phyloP scores from a whole-genome alignment of 2,888 invertebrate genomes.

The Cephus runcator region DNA sequence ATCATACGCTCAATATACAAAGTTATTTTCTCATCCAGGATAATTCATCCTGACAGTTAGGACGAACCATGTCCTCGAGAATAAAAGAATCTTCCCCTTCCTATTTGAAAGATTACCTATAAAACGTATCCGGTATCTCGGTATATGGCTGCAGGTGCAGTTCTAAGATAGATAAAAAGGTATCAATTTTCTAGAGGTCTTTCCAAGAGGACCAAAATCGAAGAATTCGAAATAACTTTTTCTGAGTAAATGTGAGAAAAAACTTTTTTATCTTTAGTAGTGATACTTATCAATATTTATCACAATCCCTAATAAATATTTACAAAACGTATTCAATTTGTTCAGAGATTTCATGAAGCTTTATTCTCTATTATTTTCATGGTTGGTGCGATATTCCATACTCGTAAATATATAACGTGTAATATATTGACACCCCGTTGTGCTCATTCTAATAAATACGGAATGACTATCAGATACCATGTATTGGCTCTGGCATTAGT shows the following conservation, averaged over 20 bases:
- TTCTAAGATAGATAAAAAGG: background rate
- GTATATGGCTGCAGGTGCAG: background rate
- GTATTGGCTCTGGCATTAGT: background rate
- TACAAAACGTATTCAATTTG: background rate
- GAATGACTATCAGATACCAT: background rate
- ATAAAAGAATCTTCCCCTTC: background rate
- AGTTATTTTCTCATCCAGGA: background rate
- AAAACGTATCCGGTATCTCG: background rate
- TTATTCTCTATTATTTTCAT: background rate
- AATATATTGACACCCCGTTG: constrained; percentile 45
- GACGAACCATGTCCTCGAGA: background rate
- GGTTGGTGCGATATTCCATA: background rate
- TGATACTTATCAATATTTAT: background rate
- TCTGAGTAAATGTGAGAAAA: background rate
- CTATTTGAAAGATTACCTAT: background rate
- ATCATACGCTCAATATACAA: background rate
- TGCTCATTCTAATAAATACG: constrained; percentile 10
- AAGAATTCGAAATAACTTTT: background rate
- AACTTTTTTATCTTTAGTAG: background rate
- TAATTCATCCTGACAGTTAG: background rate
- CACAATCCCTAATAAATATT: background rate
- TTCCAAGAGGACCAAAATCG: background rate
- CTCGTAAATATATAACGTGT: background rate
- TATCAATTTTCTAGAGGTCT: background rate
- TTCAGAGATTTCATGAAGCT: background rate